Conservation (phyloP, 2,113 vertebrate species). For the Okapia johnstoni region DNA sequence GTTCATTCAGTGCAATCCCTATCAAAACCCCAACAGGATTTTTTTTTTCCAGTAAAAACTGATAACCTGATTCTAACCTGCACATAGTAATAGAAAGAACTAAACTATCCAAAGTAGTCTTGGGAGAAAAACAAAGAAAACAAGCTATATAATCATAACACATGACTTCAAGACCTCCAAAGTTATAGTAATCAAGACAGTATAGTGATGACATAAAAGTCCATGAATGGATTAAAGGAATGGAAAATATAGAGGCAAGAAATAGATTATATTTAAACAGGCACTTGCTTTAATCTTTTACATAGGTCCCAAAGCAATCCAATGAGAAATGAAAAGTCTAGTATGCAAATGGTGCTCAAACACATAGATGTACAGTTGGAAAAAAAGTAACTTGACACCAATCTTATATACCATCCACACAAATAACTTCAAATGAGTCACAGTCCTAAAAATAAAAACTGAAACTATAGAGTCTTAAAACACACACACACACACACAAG, state of each 20-base stretch:
- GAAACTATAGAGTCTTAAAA: not conserved
- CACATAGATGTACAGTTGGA: not conserved
- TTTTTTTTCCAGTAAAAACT: not conserved
- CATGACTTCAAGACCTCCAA: not conserved
- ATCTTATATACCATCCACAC: not conserved
- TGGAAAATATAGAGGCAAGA: not conserved
- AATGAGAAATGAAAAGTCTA: not conserved
- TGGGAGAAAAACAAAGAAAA: not conserved
- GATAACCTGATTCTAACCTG: not conserved
- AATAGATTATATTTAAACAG: not conserved
- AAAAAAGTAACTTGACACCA: not conserved
- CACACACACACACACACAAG: not conserved
- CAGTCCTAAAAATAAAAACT: not conserved
- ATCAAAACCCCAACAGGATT: not conserved
- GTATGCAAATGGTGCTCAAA: not conserved
- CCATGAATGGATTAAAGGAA: not conserved
- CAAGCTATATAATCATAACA: not conserved
- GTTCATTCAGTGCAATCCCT: not conserved
- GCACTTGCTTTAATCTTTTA: not conserved
- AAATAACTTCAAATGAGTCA: not conserved
- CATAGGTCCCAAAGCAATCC: not conserved
- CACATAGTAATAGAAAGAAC: not conserved
- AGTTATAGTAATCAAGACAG: not conserved
- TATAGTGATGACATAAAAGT: not conserved
- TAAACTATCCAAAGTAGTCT: not conserved